phyloP scores from a whole-genome alignment of 2,797 vertebrate genomes.

The Siniperca undulata region DNA sequence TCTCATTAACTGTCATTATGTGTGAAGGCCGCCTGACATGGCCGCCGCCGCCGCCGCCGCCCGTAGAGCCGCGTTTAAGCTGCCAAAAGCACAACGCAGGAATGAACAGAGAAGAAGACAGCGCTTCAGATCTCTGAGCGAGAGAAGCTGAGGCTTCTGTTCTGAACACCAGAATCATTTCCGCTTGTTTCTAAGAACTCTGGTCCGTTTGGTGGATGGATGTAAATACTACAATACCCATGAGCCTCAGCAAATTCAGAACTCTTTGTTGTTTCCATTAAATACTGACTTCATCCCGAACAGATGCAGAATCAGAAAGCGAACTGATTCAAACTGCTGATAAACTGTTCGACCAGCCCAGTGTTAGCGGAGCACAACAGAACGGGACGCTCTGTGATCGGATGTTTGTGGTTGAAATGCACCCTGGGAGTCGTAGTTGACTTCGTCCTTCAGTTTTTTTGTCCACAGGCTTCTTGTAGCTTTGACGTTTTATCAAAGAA shows the following conservation, averaged over 20 bases:
- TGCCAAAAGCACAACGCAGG: background rate
- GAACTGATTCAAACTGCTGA: background rate
- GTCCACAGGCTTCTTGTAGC: too few species aligned
- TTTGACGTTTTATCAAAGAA: background rate
- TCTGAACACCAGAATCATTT: too few species aligned
- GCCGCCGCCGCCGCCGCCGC: background rate
- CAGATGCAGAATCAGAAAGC: too few species aligned
- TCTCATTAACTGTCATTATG: slow-evolving; percentile 65
- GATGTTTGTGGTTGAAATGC: background rate
- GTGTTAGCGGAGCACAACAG: too few species aligned
- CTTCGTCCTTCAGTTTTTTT: background rate
- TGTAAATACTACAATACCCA: background rate
- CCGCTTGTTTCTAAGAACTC: background rate
- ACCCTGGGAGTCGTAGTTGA: background rate
- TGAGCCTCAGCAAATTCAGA: background rate
- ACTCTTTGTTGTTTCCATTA: background rate
- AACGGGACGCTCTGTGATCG: too few species aligned
- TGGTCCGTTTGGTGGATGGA: background rate
- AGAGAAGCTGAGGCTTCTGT: background rate
- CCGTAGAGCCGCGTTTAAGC: background rate
- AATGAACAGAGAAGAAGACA: background rate
- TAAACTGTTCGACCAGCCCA: background rate
- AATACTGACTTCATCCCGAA: too few species aligned
- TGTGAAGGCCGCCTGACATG: slow-evolving; percentile 50
- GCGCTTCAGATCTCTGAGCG: background rate